Conservation (phyloP, 2,113 vertebrate species). For the Anolis sagrei region DNA sequence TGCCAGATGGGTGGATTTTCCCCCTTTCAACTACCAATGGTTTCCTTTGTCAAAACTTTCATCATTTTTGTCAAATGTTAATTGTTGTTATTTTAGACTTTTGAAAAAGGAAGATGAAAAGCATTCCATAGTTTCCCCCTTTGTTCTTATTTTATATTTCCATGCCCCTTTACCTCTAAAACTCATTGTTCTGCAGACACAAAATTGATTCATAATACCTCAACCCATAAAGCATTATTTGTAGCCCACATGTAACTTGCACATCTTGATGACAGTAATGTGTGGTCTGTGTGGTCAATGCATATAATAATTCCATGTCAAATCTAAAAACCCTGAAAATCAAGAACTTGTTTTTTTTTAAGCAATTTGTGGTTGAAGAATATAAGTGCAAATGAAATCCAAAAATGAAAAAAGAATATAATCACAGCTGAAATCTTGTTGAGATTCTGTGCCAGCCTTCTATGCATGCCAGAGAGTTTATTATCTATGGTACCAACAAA, state of each 20-base stretch:
- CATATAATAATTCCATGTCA: conserved; percentile 34
- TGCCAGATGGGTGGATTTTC: conserved; percentile 29
- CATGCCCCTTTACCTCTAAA: conserved; percentile 26
- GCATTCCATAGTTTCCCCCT: conserved; percentile 53
- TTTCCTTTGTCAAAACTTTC: conserved; percentile 48
- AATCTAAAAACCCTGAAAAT: conserved; percentile 36
- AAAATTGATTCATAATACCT: conserved; percentile 43
- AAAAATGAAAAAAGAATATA: background rate
- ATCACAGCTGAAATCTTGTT: background rate
- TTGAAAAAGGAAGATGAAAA: conserved; percentile 48
- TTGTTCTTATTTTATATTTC: conserved; percentile 65
- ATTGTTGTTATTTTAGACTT: conserved; percentile 57
- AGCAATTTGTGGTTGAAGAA: conserved; percentile 14
- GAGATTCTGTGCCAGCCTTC: background rate
- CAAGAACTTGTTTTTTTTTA: background rate
- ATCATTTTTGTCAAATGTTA: conserved; percentile 48
- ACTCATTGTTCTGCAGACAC: conserved; percentile 46
- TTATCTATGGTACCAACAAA: background rate
- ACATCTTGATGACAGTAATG: conserved; percentile 13
- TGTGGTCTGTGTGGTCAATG: conserved; percentile 9
- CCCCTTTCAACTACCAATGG: conserved; percentile 30
- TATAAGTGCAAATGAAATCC: background rate
- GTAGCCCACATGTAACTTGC: conserved; percentile 17
- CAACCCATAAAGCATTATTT: conserved; percentile 53
- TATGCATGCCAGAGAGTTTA: background rate